Conservation (phyloP, 2,797 vertebrate species). For the Hozukius guyotensis region DNA sequence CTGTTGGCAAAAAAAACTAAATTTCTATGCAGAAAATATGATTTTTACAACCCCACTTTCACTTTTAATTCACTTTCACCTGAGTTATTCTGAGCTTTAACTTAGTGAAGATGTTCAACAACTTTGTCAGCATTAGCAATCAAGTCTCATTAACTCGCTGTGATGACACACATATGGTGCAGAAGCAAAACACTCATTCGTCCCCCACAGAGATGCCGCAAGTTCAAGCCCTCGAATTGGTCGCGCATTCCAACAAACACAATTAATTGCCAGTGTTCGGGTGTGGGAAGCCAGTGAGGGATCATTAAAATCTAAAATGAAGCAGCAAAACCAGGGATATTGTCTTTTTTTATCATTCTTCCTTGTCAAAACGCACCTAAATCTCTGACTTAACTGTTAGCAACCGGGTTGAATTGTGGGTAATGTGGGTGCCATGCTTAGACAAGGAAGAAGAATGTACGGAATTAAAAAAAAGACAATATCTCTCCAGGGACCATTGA, state of each 20-base stretch:
- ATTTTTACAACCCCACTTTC: neutral
- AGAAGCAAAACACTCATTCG: neutral
- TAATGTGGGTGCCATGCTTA: accelerated
- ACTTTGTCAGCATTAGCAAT: neutral
- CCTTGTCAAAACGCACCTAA: neutral
- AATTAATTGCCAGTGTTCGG: neutral
- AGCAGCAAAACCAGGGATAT: neutral
- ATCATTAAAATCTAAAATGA: too few species aligned
- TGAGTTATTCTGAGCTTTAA: neutral
- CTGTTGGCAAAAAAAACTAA: neutral
- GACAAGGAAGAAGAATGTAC: neutral
- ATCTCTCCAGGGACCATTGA: neutral
- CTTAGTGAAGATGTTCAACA: neutral
- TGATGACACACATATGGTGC: neutral
- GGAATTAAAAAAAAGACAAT: neutral
- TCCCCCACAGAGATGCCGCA: neutral
- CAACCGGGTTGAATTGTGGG: neutral
- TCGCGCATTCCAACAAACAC: constrained; percentile 6
- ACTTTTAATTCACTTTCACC: neutral
- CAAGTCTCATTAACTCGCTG: neutral
- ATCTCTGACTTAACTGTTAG: neutral
- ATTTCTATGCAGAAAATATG: neutral
- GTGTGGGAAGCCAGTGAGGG: neutral
- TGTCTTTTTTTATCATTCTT: neutral
- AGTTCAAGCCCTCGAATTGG: neutral